These are phyloP conservation scores for Brachionus rotundiformis DNA, from an alignment of 1,140 invertebrate species.

Conservation along the genomic window DNA sequence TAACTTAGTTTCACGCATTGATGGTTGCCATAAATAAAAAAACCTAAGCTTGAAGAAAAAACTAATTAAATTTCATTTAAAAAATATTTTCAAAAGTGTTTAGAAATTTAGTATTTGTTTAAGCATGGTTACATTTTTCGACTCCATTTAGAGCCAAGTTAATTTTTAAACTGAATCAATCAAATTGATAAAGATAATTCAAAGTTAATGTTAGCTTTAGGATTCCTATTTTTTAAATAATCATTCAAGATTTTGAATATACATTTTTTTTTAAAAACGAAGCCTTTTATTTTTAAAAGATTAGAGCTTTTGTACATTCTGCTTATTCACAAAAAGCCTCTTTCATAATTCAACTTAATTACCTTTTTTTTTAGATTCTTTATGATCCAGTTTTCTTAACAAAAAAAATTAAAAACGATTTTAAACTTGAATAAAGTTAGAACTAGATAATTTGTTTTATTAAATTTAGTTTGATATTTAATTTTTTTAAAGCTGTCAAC, in stretches of 20 bases:
- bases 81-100: background rate
- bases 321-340: background rate
- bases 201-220: background rate
- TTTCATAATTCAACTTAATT: background rate
- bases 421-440: no score
- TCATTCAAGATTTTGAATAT: no score
- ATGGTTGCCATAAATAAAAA: slow-evolving; percentile 1
- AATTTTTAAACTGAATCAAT: background rate
- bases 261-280: no score
- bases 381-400: slow-evolving; percentile 6
- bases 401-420: no score
- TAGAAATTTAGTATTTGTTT: background rate
- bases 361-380: background rate
- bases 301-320: background rate
- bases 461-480: no score
- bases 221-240: background rate
- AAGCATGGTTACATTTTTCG: background rate
- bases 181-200: background rate
- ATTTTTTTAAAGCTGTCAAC: background rate
- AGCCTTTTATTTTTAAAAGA: background rate
- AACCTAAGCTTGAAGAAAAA: background rate
- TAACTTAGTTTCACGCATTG: background rate
- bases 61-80: background rate
- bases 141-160: no score
- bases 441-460: no score